phyloP scores from a whole-genome alignment of 2,888 invertebrate species.

The Noctua janthina region DNA sequence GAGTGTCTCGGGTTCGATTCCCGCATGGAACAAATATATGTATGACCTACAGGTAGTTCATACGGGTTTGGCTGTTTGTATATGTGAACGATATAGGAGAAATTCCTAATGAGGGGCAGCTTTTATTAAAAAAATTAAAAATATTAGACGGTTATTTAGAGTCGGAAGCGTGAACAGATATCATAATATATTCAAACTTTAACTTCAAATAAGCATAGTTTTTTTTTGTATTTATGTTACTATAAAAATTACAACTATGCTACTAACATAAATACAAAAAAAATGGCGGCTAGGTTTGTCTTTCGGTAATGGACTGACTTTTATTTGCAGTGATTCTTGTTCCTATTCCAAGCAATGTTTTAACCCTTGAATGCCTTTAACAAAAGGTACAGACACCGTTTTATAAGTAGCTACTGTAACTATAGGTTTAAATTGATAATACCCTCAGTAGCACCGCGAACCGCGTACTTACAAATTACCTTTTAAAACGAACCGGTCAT shows the following conservation, averaged over 20 bases:
- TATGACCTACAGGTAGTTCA: too few species aligned
- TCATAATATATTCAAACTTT: too few species aligned
- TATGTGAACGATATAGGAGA: too few species aligned
- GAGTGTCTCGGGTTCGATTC: too few species aligned
- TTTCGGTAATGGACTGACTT: background rate
- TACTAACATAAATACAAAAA: too few species aligned
- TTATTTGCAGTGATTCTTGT: background rate
- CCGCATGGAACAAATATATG: too few species aligned
- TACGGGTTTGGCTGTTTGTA: too few species aligned
- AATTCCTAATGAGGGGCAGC: too few species aligned
- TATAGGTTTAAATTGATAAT: background rate
- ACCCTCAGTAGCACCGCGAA: background rate
- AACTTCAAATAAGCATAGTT: background rate
- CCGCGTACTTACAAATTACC: slow-evolving; percentile 31
- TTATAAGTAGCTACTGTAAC: background rate
- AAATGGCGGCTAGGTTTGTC: background rate
- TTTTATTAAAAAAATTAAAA: too few species aligned
- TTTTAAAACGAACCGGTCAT: slow-evolving; percentile 45
- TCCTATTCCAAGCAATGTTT: background rate
- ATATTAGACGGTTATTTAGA: too few species aligned
- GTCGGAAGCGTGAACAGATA: too few species aligned
- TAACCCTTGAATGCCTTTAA: background rate
- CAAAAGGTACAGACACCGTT: background rate
- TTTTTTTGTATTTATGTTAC: background rate
- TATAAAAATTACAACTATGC: too few species aligned